These are phyloP conservation scores for Ptychochromis oligacanthus DNA, from an alignment of 2,113 vertebrate genomes.

Conservation along the genomic window DNA sequence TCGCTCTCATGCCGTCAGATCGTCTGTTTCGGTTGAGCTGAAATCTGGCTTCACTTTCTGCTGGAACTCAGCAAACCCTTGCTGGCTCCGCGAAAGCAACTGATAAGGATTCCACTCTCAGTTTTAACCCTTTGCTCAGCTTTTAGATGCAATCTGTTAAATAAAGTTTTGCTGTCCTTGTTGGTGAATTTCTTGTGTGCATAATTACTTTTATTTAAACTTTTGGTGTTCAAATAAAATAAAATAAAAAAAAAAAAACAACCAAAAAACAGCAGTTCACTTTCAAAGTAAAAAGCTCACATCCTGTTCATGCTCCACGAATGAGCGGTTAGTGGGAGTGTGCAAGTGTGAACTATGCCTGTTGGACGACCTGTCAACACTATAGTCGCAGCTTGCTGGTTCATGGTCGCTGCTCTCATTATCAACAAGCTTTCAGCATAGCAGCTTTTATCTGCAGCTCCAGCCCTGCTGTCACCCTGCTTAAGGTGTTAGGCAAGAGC, in stretches of 20 bases:
- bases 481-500: conserved; percentile 53
- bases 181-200: not conserved
- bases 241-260: not conserved
- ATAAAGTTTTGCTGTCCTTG: not conserved
- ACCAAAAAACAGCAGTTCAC: not conserved
- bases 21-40: conserved; percentile 15
- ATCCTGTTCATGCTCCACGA: conserved; percentile 25
- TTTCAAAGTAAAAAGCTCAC: not conserved
- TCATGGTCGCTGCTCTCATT: conserved; percentile 60
- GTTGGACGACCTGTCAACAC: conserved; percentile 64
- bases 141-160: not conserved
- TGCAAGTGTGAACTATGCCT: conserved; percentile 38
- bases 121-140: not conserved
- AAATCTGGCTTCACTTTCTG: conserved; percentile 42
- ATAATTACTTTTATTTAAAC: not conserved
- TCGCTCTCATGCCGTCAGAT: not conserved
- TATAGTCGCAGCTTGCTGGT: conserved; percentile 47
- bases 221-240: not conserved
- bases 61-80: conserved; percentile 5
- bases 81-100: not conserved
- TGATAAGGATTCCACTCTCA: not conserved
- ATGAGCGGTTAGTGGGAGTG: conserved; percentile 19
- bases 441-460: conserved; percentile 58
- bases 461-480: conserved; percentile 56
- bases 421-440: conserved; percentile 65